phyloP scores from a whole-genome alignment of 53 echinoderm and acorn worm species.

The Actinopyga echinites region DNA sequence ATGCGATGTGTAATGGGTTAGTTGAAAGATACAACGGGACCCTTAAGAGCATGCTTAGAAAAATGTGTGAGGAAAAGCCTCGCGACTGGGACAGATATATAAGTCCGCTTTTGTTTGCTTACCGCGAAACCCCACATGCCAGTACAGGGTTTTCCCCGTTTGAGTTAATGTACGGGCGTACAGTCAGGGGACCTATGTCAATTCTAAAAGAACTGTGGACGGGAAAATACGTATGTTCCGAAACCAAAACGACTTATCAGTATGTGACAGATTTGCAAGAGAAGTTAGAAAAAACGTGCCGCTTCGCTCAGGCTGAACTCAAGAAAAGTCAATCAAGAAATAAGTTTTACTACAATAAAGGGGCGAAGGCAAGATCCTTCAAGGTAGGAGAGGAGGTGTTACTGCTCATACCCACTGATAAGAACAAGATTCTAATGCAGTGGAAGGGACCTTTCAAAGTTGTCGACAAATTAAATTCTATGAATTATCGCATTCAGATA shows the following conservation, averaged over 20 bases:
- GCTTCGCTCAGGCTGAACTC: constrained; percentile 5
- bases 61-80: constrained; percentile 14
- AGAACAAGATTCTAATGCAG: constrained; percentile 24
- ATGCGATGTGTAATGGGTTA: constrained; percentile 32
- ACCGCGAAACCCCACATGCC: constrained; percentile 11
- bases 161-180: constrained; percentile 36
- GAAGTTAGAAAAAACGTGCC: constrained; percentile 49
- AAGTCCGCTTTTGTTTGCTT: constrained; percentile 48
- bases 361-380: background rate
- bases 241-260: constrained; percentile 56
- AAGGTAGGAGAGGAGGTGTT: constrained; percentile 9
- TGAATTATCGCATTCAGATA: constrained; percentile 5
- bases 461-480: background rate
- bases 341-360: constrained; percentile 4
- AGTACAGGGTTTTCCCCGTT: constrained; percentile 19
- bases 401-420: constrained; percentile 2
- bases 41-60: constrained; percentile 16
- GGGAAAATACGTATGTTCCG: constrained; percentile 22
- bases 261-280: constrained; percentile 56
- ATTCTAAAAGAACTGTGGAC: constrained; percentile 58
- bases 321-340: background rate
- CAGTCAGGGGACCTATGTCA: constrained; percentile 50
- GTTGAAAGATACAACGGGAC: constrained; percentile 31
- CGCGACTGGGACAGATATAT: constrained; percentile 21
- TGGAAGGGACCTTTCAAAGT: constrained; percentile 41